Conservation (phyloP, 2,113 vertebrate species). For the Notarius quadriscutis region DNA sequence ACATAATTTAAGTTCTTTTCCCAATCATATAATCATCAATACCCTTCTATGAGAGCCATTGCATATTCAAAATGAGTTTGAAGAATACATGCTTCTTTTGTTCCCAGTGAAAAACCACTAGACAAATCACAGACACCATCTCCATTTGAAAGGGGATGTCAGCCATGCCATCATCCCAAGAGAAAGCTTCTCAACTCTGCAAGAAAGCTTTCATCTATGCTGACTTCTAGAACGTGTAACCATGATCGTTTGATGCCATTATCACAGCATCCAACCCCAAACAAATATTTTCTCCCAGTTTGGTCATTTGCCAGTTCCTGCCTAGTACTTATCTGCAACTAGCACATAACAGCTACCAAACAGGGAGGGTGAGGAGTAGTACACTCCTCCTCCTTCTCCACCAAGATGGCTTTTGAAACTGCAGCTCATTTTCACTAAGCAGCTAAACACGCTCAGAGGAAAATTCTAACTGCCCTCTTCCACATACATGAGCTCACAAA, state of each 20-base stretch:
- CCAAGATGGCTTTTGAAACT: neutral
- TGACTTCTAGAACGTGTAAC: constrained; percentile 3
- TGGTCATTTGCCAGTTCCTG: neutral
- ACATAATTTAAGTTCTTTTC: constrained; percentile 13
- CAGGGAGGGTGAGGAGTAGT: neutral
- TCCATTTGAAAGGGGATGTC: neutral
- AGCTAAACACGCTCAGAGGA: neutral
- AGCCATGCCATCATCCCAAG: neutral
- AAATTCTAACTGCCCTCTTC: neutral
- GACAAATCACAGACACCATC: neutral
- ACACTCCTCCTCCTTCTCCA: neutral
- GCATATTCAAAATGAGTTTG: neutral
- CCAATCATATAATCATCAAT: neutral
- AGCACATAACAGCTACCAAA: neutral
- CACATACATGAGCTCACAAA: neutral
- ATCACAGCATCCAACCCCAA: constrained; percentile 30
- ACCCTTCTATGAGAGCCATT: neutral
- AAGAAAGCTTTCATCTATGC: constrained; percentile 43
- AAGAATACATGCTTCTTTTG: neutral
- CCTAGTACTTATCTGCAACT: neutral
- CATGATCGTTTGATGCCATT: constrained; percentile 13
- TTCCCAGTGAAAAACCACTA: neutral
- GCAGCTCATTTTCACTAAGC: neutral
- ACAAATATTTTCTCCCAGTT: constrained; percentile 24
- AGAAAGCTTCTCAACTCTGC: neutral